phyloP scores from a whole-genome alignment of 2,113 vertebrate genomes.

The Ardeotis arabs region DNA sequence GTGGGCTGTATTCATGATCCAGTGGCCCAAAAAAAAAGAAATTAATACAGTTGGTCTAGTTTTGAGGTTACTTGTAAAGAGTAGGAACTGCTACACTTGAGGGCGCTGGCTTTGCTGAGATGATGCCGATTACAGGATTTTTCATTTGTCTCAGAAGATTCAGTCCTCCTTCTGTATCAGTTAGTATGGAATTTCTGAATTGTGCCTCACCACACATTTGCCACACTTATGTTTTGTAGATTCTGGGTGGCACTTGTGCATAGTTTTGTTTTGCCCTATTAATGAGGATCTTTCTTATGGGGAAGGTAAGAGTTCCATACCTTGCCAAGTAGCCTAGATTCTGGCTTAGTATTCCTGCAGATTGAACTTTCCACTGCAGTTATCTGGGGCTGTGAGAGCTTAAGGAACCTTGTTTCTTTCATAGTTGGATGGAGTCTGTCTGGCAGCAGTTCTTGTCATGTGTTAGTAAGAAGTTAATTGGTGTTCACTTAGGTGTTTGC shows the following conservation, averaged over 20 bases:
- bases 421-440: not conserved
- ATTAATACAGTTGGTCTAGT: not conserved
- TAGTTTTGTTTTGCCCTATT: not conserved
- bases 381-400: not conserved
- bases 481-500: not conserved
- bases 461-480: not conserved
- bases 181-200: not conserved
- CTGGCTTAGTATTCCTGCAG: not conserved
- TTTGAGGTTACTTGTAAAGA: not conserved
- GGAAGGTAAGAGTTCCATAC: not conserved
- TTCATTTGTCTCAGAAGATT: not conserved
- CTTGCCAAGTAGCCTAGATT: fast-evolving
- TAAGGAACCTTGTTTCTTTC: not conserved
- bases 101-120: not conserved
- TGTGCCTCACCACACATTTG: not conserved
- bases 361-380: not conserved
- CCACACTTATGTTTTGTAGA: fast-evolving
- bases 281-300: not conserved
- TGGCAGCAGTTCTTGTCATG: not conserved
- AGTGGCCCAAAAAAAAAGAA: not conserved
- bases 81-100: not conserved
- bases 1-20: not conserved
- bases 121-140: not conserved
- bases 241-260: not conserved
- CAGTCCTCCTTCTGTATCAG: not conserved